These are phyloP conservation scores for Crotalus tigris DNA, from an alignment of 2,113 vertebrate species.

Conservation along the genomic window DNA sequence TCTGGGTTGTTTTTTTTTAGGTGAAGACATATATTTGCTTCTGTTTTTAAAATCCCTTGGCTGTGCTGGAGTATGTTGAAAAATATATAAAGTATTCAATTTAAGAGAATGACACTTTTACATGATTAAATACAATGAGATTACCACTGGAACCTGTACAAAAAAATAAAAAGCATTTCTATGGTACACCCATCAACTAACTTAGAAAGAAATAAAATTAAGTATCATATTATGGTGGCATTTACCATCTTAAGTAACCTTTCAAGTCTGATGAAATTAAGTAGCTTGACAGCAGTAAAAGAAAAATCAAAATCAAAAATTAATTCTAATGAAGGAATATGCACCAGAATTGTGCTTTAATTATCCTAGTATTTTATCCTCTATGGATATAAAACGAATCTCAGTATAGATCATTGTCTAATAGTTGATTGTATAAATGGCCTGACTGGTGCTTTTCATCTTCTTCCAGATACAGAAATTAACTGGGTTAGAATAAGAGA, in stretches of 20 bases:
- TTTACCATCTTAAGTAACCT: not conserved
- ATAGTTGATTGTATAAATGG: not conserved
- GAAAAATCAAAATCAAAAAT: not conserved
- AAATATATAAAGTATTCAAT: not conserved
- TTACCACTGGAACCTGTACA: not conserved
- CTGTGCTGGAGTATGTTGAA: not conserved
- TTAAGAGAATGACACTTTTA: not conserved
- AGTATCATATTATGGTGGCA: not conserved
- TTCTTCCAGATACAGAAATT: not conserved
- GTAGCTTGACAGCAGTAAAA: not conserved
- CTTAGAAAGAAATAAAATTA: not conserved
- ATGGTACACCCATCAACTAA: not conserved
- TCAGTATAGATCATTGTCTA: not conserved
- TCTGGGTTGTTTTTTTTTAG: not conserved
- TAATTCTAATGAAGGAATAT: not conserved
- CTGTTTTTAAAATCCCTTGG: conserved; percentile 1
- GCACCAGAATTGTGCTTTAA: not conserved
- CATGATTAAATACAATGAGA: not conserved
- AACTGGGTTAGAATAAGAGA: not conserved
- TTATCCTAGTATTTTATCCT: not conserved
- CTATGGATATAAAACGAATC: not conserved
- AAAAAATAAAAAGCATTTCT: not conserved
- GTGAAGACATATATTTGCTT: not conserved
- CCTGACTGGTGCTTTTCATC: not conserved
- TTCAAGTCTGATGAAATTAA: not conserved